Base-by-base conservation (phyloP, 2,113 vertebrate genomes). In the Rhabdornis inornatus region DNA sequence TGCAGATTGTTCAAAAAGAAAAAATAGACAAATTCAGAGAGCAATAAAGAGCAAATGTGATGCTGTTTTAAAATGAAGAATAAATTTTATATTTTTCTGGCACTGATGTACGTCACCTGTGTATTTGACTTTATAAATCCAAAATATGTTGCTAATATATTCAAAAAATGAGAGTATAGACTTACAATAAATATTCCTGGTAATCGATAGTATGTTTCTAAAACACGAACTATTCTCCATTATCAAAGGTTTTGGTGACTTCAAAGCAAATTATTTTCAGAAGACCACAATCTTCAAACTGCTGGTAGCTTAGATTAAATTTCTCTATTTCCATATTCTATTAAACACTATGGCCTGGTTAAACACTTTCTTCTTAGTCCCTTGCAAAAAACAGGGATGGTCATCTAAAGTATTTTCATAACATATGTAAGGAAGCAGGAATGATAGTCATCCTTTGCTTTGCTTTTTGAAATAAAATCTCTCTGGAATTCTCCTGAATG, bases 241-340 rank as follows among this genome's bases (percentile, higher is more conserved):
- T 59, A 33, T 21, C 23, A 69, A 47, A 84, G 59, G 0, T 64
- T 85, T 64, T 5, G 2, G 12, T 60, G 11, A 61, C 12, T 55
- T 91, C 61, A 84, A 50, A 78, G 15, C 1, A 87, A 89, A 75
- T 50, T 50, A 24, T 13, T 65, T 90, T 63, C 47, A 63, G 44
- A 59, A 90, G 6, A 65, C 4, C 11, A 61, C 5, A 45, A 3
- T 57, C 42, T 45, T 75, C 15, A 61, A 94, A 59, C 3, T 30
- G 5, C 2, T 63, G 11, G 19, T 37, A 82, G 7, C 21, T 90
- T 57, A 79, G n/a, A 20, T 7, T 40, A 35, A 37, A 37, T 1
- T 66, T 81, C 25, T 55, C 39, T 74, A 11, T 30, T 33, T 15
- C 1, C 2, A 1, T 53, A 35, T 0, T 50, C 7, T 50, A 6